phyloP scores from a whole-genome alignment of 2,797 vertebrate genomes.

The Ctenopoma kingsleyae region DNA sequence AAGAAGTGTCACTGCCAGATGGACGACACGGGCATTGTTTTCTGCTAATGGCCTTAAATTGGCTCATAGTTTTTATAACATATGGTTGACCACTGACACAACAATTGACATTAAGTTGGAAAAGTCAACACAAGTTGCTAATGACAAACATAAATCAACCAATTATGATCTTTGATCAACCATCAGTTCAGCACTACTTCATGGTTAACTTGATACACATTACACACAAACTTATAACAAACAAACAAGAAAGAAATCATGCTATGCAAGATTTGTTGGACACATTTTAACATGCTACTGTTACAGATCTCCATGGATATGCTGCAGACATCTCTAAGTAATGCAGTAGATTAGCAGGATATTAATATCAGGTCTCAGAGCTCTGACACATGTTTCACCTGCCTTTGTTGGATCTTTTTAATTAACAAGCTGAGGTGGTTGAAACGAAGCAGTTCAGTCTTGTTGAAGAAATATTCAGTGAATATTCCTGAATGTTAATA shows the following conservation, averaged over 20 bases:
- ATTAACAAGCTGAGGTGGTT: conserved; percentile 8
- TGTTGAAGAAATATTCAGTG: background rate
- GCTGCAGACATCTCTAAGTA: background rate
- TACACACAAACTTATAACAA: background rate
- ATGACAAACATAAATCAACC: conserved; percentile 27
- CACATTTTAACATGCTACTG: background rate
- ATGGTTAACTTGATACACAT: background rate
- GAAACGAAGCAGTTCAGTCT: conserved; percentile 1
- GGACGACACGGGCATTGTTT: conserved; percentile 39
- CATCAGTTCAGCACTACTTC: background rate
- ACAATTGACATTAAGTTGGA: conserved; percentile 26
- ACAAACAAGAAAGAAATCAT: background rate
- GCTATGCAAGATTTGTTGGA: background rate
- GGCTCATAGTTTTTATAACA: conserved; percentile 35
- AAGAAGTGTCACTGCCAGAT: conserved; percentile 46
- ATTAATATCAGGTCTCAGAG: conserved; percentile 13
- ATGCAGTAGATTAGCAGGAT: background rate
- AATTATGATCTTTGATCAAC: conserved; percentile 28
- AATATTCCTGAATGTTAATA: background rate
- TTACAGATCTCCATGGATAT: background rate
- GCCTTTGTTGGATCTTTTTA: conserved; percentile 16
- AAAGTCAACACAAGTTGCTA: conserved; percentile 21
- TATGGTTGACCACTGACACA: conserved; percentile 36
- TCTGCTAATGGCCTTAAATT: conserved; percentile 26
- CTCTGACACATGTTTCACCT: background rate